Base-by-base conservation (phyloP, 2,888 invertebrate species). In the Oeneis ivallda region DNA sequence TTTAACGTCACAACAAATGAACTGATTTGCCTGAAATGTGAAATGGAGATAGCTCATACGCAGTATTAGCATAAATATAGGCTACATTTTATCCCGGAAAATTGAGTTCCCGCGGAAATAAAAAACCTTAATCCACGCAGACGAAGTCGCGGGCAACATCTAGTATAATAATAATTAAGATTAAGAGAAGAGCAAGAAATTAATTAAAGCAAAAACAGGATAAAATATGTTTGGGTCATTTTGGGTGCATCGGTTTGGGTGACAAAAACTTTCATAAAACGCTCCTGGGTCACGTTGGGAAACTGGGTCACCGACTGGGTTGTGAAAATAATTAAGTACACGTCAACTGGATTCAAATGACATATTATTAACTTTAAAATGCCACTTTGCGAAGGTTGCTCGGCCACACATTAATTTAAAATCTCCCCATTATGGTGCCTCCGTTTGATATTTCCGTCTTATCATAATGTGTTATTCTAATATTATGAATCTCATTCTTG, bases 311-410 rank as follows among this genome's bases (percentile, higher is more conserved):
- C 26, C 26, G 26, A 26, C 26, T 26, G 26, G 26, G 26, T 26
- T 75, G 84, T 79, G 82, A 82, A 84, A 88, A 86, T 87, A 85
- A 87, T 86, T 85, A n/a, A n/a, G n/a, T n/a, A 84, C 80, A 82
- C 76, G 84, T 84, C 85, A 86, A 86, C 86, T 84, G 84, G 26
- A 83, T 81, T 83, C 83, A 82, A 83, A 85, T 81, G 87, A 86
- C 81, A 82, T 26, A 26, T 26, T 26, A 26, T 26, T 26, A 26
- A 26, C 80, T 86, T 86, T 86, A 81, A 83, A 87, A 84, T 72
- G 75, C 72, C 75, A 76, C 75, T 70, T n/a, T 71, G 74, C 66
- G 68, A 73, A 69, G 70, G 37, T 50, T 50, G 37, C 50, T 39
- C 77, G 74, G 71, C 78, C 76, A 76, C 77, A 26, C 26, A 26